These are phyloP conservation scores for Solenodon paradoxus DNA, from an alignment of 2,113 vertebrate genomes.

Conservation along the genomic window DNA sequence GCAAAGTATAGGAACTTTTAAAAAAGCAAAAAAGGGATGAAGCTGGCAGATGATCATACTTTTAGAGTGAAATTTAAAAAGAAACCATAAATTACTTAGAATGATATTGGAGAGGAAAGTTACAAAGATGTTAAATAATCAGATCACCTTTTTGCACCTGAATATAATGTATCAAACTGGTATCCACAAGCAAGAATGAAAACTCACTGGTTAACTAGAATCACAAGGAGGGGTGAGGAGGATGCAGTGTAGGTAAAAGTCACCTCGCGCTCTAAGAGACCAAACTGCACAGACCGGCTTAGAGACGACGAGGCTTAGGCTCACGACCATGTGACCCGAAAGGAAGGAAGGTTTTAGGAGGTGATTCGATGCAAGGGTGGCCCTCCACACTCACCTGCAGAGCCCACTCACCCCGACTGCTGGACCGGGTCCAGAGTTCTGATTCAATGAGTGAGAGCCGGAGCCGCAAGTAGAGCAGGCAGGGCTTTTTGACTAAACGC, in stretches of 20 bases:
- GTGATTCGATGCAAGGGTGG: not conserved
- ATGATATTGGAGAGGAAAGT: not conserved
- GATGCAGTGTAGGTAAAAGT: not conserved
- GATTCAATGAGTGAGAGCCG: not conserved
- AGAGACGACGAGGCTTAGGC: not conserved
- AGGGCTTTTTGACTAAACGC: too few species aligned
- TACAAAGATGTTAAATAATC: not conserved
- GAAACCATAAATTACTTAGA: not conserved
- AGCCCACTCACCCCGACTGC: not conserved
- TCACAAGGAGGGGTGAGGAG: not conserved
- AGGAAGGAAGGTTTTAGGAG: not conserved
- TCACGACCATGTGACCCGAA: not conserved
- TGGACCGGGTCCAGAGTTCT: not conserved
- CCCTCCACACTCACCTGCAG: not conserved
- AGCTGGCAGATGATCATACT: not conserved
- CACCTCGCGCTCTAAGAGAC: conserved; percentile 31
- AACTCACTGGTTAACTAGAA: not conserved
- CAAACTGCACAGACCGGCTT: not conserved
- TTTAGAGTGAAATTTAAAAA: not conserved
- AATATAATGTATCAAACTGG: not conserved
- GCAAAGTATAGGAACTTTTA: not conserved
- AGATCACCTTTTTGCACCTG: not conserved
- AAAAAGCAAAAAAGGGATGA: not conserved
- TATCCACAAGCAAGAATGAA: not conserved
- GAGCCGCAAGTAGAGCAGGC: accelerated